phyloP scores from a whole-genome alignment of 2,113 vertebrate species.

The Gorsachius goisagi region DNA sequence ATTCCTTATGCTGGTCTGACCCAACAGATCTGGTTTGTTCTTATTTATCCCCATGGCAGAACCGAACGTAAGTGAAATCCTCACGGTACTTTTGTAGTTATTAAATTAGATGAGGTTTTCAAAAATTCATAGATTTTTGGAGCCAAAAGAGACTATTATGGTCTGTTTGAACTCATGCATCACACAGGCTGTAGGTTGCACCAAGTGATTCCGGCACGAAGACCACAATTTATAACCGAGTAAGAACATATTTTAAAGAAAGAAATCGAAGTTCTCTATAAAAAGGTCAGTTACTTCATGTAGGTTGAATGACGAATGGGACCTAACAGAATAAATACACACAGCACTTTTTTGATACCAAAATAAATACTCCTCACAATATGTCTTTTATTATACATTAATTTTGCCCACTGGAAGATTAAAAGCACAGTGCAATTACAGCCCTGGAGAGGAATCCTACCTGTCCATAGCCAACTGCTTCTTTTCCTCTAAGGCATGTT shows the following conservation, averaged over 20 bases:
- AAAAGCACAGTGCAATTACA: background rate
- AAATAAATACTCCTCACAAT: background rate
- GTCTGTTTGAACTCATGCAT: background rate
- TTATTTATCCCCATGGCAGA: background rate
- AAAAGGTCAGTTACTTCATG: background rate
- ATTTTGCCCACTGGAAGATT: background rate
- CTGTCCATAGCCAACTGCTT: background rate
- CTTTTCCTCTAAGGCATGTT: background rate
- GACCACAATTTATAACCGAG: background rate
- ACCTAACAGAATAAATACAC: background rate
- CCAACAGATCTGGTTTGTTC: background rate
- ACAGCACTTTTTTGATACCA: background rate
- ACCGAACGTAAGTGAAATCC: background rate
- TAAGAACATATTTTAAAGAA: background rate
- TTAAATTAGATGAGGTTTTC: background rate
- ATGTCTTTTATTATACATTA: background rate
- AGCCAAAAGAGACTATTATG: background rate
- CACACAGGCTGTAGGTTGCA: background rate
- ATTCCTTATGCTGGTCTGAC: fast-evolving
- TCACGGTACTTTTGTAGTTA: background rate
- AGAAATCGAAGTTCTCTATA: background rate
- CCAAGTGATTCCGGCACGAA: background rate
- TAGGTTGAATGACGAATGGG: background rate
- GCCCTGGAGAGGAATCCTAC: background rate
- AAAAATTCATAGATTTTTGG: background rate